Evolutionary conservation across 2,888 invertebrate species (phyloP).

Genomic region (Vanessa cardui): DNA sequence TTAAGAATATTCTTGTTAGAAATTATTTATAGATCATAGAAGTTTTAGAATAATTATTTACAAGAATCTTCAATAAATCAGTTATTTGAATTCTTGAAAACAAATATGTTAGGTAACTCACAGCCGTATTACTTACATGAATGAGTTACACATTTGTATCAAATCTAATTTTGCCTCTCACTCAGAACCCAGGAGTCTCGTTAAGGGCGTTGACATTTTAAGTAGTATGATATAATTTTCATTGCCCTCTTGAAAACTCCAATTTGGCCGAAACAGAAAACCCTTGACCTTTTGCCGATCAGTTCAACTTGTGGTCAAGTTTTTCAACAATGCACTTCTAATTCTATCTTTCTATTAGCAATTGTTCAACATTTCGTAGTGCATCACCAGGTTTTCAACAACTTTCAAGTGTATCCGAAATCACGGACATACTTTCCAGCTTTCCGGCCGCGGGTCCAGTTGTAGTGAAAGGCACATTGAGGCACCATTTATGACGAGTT

Average conservation of each 20-base stretch:
- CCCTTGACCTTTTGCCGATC: conserved; percentile 80
- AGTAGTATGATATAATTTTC: conserved; percentile 50
- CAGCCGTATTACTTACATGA: conserved; percentile 77
- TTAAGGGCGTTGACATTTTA: conserved; percentile 61
- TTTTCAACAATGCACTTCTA: conserved; percentile 80
- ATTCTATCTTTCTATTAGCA: conserved; percentile 48
- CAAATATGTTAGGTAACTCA: conserved; percentile 63
- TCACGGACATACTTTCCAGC: conserved; percentile 81
- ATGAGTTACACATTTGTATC: conserved; percentile 75
- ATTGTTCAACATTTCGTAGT: conserved; percentile 54
- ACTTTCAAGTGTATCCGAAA: conserved; percentile 79
- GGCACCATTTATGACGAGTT: conserved; percentile 82
- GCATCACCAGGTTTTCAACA: conserved; percentile 82
- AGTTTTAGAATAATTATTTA: conserved; percentile 16
- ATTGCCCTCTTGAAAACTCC: conserved; percentile 77
- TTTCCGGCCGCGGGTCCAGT: conserved; percentile 82
- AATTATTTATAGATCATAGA: background rate
- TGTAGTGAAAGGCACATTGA: conserved; percentile 81
- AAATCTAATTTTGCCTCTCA: conserved; percentile 78
- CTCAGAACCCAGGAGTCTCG: conserved; percentile 81
- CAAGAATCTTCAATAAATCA: conserved; percentile 41
- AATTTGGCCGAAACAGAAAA: conserved; percentile 81
- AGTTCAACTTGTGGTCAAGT: conserved; percentile 77
- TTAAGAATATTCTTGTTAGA: background rate
- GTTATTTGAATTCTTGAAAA: conserved; percentile 21